Evolutionary conservation across 2,797 vertebrate species (phyloP), one percentile per base, ranked within the genome.

Genomic region (Protosalanx chinensis): DNA sequence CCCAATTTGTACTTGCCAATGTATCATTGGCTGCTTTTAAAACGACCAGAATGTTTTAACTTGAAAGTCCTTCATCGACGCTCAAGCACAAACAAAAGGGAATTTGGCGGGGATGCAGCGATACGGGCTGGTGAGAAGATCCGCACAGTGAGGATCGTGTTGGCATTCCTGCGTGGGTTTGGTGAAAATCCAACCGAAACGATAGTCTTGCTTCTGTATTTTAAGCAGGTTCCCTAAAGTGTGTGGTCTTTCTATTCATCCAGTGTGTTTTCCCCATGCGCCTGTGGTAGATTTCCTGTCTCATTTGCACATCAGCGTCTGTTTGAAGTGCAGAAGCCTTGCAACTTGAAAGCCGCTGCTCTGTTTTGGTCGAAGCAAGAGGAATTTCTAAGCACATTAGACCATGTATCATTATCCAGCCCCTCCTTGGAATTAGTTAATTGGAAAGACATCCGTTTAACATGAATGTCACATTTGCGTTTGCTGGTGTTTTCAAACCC

Each of bases 401-500:
- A 6, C 51, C 20, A 59, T 32, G 73, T 66, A 79, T 88, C 85
- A 80, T 85, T 87, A 86, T 78, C 64, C 32, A 75, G 72, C 75
- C 70, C 62, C 85, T 84, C 75, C 73, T 69, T 82, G 73, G 85
- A 88, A 87, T 86, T 87, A 88, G 80, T 84, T 87, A 83, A 88
- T 88, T 88, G 80, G 77, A 80, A 83, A 80, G 83, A 88, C 85
- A 89, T 89, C 78, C 85, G 82, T 86, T 79, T 69, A 86, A 88
- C 80, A 83, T 90, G 80, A 85, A 82, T 76, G 83, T 70, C 79
- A 84, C 82, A 82, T 86, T 82, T 82, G 74, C 67, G 41, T 72
- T 78, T 83, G 83, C 80, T 78, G 23, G 51, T 57, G 64, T 79
- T 51, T 10, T 60, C 56, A 7, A 57, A 7, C 65, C 72, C 32